Base-by-base conservation (phyloP, 2,113 vertebrate species). In the Nicator chloris region DNA sequence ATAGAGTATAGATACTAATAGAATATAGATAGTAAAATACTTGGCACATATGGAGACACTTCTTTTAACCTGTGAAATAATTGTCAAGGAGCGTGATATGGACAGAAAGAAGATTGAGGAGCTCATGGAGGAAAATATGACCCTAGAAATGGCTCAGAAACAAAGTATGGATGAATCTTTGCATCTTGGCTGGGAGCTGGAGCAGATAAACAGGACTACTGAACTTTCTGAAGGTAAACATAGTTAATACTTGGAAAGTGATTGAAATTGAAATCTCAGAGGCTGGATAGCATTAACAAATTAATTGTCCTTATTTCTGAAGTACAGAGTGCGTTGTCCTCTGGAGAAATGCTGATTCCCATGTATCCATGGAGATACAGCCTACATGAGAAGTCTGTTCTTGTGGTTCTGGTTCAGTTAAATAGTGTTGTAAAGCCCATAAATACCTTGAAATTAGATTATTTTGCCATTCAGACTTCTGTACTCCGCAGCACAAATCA, bases 121-220 rank as follows among this genome's bases (percentile, higher is more conserved):
- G 95, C 98, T 99, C 82, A 94, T 99, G 98, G 99, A 99, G 98
- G 99, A 99, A 98, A 99, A 99, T 91, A 98, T 99, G 95, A 98
- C 98, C 61, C 97, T 99, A 27, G 99, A 99, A 98, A 98, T 99
- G 99, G 99, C 99, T 75, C 99, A 99, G 98, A 99, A 99, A 73
- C 99, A 99, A 96, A 99, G 99, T 93, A 99, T 99, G 99, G 99
- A 99, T 79, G 99, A 99, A 95, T 99, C 99, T 10, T 96, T 99
- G 92, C 99, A 99, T 96, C 98, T 99, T 81, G 99, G 99, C 94
- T 99, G 99, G 99, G 99, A 99, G 86, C 98, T 99, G 80, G 99
- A 99, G 89, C 99, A 99, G 92, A 98, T 99, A 23, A 99, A 99
- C 66, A 99, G 99, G 97, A 99, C 99, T 42, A 99, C 98, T 47